These are phyloP conservation scores for Acropternis orthonyx DNA, from an alignment of 2,797 vertebrate genomes.

Conservation along the genomic window DNA sequence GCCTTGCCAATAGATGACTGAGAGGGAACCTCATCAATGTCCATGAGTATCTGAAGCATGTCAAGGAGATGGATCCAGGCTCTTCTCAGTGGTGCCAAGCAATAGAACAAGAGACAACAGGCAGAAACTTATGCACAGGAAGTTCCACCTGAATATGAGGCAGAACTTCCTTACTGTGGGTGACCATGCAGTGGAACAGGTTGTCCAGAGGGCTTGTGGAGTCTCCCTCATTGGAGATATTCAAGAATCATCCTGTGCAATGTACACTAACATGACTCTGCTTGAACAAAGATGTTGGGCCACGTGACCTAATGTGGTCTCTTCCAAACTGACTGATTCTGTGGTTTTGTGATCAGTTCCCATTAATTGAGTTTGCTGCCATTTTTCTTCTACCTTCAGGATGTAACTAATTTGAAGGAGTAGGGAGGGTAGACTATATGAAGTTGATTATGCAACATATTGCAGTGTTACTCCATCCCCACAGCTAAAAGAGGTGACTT, in stretches of 20 bases:
- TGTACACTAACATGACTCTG: too few species aligned
- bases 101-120: not conserved
- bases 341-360: not conserved
- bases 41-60: not conserved
- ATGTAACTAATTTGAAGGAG: not conserved
- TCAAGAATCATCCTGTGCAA: not conserved
- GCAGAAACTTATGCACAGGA: not conserved
- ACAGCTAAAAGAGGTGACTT: not conserved
- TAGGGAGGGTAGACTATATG: not conserved
- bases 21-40: not conserved
- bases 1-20: not conserved
- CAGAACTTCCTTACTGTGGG: accelerated
- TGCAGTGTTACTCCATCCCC: not conserved
- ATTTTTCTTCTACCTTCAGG: not conserved
- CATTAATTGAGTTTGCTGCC: not conserved
- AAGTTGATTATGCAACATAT: not conserved
- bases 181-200: not conserved
- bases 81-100: accelerated
- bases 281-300: not conserved
- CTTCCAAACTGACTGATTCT: not conserved
- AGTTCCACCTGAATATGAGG: not conserved
- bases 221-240: not conserved
- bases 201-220: not conserved
- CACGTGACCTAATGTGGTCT: not conserved
- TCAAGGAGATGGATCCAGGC: not conserved